These are phyloP conservation scores for Rhaphigaster nebulosa DNA, from an alignment of 2,888 invertebrate genomes.

Conservation along the genomic window DNA sequence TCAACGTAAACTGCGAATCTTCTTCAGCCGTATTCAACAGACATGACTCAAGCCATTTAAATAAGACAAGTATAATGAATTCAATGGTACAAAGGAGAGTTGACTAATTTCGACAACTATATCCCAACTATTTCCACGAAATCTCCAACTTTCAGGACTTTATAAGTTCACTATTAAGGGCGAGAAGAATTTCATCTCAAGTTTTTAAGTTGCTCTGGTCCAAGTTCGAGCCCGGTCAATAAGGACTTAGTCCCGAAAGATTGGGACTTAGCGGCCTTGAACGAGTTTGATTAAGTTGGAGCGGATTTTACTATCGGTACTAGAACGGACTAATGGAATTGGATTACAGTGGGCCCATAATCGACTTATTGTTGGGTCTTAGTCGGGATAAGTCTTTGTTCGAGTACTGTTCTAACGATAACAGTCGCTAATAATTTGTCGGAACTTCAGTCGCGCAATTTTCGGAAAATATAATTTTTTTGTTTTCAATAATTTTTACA, in stretches of 20 bases:
- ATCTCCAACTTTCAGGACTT: not conserved
- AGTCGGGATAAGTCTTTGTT: not conserved
- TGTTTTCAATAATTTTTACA: too few species aligned
- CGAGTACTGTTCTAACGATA: not conserved
- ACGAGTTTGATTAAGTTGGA: slow-evolving; percentile 13
- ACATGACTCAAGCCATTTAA: too few species aligned
- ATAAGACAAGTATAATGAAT: not conserved
- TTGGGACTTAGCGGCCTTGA: not conserved
- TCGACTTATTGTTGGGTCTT: slow-evolving; percentile 11
- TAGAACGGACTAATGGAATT: not conserved
- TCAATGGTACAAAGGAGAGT: not conserved
- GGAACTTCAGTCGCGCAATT: not conserved
- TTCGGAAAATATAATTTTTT: too few species aligned
- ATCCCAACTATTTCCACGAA: not conserved
- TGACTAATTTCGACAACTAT: not conserved
- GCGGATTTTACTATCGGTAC: not conserved
- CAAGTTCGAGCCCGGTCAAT: not conserved
- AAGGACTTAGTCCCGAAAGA: slow-evolving; percentile 3
- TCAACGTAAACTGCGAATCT: too few species aligned
- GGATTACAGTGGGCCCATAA: slow-evolving; percentile 11
- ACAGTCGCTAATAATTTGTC: not conserved
- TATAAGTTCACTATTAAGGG: not conserved
- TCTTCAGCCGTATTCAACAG: too few species aligned
- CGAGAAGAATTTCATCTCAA: slow-evolving; percentile 33
- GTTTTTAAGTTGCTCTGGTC: not conserved